These are phyloP conservation scores for Ceratitis capitata DNA, from an alignment of 1,140 invertebrate genomes.

Conservation along the genomic window DNA sequence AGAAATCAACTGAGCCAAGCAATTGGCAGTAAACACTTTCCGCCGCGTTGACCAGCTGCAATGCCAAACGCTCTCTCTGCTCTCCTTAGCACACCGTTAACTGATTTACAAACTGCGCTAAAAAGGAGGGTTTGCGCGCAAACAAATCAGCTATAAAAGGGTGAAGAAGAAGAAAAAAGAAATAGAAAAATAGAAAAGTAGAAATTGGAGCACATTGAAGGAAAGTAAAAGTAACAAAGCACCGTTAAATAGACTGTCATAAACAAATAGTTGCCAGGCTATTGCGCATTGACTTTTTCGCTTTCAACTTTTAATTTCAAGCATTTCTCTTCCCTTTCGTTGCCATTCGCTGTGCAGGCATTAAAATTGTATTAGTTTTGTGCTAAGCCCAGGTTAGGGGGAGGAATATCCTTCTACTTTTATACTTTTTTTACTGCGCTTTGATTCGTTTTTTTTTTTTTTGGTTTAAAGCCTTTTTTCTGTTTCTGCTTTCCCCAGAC, in stretches of 20 bases:
- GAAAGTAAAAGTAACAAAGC: background rate
- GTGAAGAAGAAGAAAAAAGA: background rate
- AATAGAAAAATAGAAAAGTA: background rate
- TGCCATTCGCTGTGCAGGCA: too few relatives aligned
- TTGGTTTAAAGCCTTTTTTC: background rate
- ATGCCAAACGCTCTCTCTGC: background rate
- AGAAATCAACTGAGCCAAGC: background rate
- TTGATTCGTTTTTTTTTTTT: background rate
- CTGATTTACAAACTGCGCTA: background rate
- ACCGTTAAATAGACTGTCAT: background rate
- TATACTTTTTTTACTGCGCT: background rate
- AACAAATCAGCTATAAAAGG: background rate
- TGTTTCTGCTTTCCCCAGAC: background rate
- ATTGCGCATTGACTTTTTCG: background rate
- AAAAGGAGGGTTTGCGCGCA: background rate
- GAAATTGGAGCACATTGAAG: background rate
- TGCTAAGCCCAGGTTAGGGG: background rate
- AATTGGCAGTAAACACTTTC: background rate
- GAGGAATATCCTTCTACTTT: background rate
- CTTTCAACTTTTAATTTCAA: background rate
- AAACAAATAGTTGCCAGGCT: background rate
- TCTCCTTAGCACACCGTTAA: background rate
- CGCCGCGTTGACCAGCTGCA: background rate
- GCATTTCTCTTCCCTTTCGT: background rate
- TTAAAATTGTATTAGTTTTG: too few relatives aligned